A percentile compares a stretch with the other conserved stretches of the same genome.
Conservation (phyloP, 2,888 invertebrate genomes). For the Imbricaverruca yamaguchii region DNA sequence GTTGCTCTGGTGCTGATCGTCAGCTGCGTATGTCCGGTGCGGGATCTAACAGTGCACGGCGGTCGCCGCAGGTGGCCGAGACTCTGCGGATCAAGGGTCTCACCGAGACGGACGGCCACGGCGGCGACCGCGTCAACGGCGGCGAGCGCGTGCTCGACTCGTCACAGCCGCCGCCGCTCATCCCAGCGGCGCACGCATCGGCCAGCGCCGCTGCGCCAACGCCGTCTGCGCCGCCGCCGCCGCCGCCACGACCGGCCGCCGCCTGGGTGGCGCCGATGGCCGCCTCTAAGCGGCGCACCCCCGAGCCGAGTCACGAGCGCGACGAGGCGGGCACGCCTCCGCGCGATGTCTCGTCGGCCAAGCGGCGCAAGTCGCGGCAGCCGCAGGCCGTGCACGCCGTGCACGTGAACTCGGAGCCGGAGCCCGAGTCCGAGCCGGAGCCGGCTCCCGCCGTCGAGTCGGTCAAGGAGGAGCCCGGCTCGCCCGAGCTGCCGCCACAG, state of each 20-base stretch:
- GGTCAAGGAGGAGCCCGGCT: not conserved
- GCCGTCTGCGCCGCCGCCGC: not conserved
- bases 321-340: slow-evolving; percentile 12
- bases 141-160: not conserved
- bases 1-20: no score
- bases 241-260: not conserved
- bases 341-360: not conserved
- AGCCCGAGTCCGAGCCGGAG: not conserved
- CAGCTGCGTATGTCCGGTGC: no score
- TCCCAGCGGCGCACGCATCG: not conserved
- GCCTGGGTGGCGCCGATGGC: not conserved
- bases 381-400: not conserved
- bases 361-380: not conserved
- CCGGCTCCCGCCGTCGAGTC: not conserved
- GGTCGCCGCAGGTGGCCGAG: slow-evolving; percentile 6
- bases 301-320: not conserved
- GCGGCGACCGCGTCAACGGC: not conserved
- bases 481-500: not conserved
- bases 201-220: not conserved
- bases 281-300: slow-evolving; percentile 1
- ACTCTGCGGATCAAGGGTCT: slow-evolving; percentile 19
- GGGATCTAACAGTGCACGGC: no score
- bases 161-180: not conserved
- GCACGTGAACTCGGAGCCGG: not conserved
- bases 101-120: not conserved